phyloP scores from a whole-genome alignment of 2,113 vertebrate genomes.

The Siniperca chuatsi region DNA sequence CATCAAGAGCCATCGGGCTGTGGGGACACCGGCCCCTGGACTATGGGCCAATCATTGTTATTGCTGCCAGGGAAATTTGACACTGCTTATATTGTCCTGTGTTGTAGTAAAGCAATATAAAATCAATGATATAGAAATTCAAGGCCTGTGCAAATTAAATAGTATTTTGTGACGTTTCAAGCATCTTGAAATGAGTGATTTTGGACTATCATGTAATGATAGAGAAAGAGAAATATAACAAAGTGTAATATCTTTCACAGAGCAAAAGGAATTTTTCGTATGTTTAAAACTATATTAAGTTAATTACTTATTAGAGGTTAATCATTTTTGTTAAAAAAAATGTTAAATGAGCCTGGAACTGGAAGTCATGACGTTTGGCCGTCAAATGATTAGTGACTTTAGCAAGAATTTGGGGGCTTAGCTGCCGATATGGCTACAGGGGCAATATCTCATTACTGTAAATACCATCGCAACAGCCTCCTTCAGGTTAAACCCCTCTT shows the following conservation, averaged over 20 bases:
- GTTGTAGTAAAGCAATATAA: constrained; percentile 52
- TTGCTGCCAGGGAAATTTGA: constrained; percentile 69
- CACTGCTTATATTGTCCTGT: constrained; percentile 59
- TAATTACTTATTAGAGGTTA: neutral
- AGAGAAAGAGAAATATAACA: neutral
- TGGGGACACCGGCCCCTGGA: constrained; percentile 53
- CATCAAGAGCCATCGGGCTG: constrained; percentile 67
- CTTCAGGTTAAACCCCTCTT: constrained; percentile 41
- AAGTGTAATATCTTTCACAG: neutral
- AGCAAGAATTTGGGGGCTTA: constrained; percentile 20
- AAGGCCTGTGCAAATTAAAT: constrained; percentile 45
- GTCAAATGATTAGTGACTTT: constrained; percentile 25
- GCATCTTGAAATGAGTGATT: constrained; percentile 28
- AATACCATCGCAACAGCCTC: constrained; percentile 38
- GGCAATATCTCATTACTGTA: constrained; percentile 35
- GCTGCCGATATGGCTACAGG: constrained; percentile 25
- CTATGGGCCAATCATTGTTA: constrained; percentile 64
- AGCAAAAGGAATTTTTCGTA: neutral
- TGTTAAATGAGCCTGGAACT: constrained; percentile 19
- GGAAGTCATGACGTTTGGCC: constrained; percentile 35
- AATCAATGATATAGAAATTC: constrained; percentile 38
- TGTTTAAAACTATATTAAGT: neutral
- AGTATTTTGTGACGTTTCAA: constrained; percentile 24
- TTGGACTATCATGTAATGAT: neutral
- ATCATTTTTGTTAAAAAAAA: neutral